These are phyloP conservation scores for Suncus etruscus DNA, from an alignment of 2,113 vertebrate species.

Conservation along the genomic window DNA sequence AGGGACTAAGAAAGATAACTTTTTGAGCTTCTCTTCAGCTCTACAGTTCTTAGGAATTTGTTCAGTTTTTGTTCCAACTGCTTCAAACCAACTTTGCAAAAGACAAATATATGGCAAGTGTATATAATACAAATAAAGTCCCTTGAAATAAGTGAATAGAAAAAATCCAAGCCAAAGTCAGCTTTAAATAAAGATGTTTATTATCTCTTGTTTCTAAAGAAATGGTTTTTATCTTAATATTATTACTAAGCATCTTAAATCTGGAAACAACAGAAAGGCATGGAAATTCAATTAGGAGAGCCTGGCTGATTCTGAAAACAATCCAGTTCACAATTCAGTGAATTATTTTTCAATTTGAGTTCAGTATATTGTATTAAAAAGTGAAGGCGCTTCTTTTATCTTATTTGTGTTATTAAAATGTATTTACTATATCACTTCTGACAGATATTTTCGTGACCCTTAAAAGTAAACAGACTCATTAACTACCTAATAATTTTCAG, in stretches of 20 bases:
- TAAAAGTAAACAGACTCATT: constrained; percentile 73
- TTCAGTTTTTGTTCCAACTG: constrained; percentile 65
- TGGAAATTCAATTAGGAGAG: constrained; percentile 65
- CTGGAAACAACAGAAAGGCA: constrained; percentile 55
- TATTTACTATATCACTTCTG: constrained; percentile 64
- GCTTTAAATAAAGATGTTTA: constrained; percentile 67
- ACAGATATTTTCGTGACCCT: constrained; percentile 58
- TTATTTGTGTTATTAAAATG: constrained; percentile 65
- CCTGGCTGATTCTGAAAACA: constrained; percentile 57
- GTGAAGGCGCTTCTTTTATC: constrained; percentile 42
- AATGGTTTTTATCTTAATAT: constrained; percentile 37
- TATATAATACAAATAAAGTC: constrained; percentile 62
- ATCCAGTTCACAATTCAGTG: not conserved
- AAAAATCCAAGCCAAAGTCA: constrained; percentile 50
- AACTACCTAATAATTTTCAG: constrained; percentile 73
- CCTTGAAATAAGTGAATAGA: constrained; percentile 67
- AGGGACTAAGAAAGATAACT: not conserved
- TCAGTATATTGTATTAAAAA: constrained; percentile 8
- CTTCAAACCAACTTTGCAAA: constrained; percentile 70
- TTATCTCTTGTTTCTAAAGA: constrained; percentile 59
- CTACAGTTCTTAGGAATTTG: not conserved
- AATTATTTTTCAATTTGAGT: constrained; percentile 64
- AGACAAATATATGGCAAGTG: constrained; percentile 60
- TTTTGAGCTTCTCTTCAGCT: not conserved
- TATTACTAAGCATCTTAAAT: constrained; percentile 67